These are phyloP conservation scores for Drosophila arizonae DNA, from an alignment of 1,140 invertebrate species.

Conservation along the genomic window DNA sequence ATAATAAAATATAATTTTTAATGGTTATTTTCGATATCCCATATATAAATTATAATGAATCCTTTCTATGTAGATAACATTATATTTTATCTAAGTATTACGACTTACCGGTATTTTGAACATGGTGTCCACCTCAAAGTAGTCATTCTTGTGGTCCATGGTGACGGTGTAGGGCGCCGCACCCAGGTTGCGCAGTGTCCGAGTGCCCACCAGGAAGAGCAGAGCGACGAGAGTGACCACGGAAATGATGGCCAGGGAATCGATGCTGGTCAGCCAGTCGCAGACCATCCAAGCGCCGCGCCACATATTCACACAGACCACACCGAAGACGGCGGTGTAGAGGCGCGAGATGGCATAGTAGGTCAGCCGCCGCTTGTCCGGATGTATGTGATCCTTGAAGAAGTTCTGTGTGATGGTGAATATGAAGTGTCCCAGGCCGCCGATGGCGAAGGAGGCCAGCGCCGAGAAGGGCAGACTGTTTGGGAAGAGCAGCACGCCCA, in stretches of 20 bases:
- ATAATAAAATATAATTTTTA: no score
- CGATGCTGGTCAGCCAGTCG: conserved; percentile 87
- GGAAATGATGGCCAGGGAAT: conserved; percentile 84
- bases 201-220: conserved; percentile 86
- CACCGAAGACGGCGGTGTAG: conserved; percentile 89
- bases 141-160: conserved; percentile 88
- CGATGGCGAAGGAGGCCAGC: conserved; percentile 87
- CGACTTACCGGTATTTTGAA: conserved; percentile 87
- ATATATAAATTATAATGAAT: no score
- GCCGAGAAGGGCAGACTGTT: conserved; percentile 85
- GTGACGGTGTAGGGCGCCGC: conserved; percentile 91
- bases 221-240: conserved; percentile 86
- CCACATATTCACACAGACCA: conserved; percentile 93
- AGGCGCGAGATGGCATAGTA: conserved; percentile 89
- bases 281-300: conserved; percentile 90
- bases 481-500: conserved; percentile 88
- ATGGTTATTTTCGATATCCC: no score
- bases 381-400: conserved; percentile 86
- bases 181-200: conserved; percentile 90
- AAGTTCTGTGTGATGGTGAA: conserved; percentile 87
- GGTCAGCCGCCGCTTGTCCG: conserved; percentile 86
- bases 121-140: conserved; percentile 92
- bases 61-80: no score
- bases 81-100: no score
- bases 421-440: conserved; percentile 87